A percentile compares a stretch with the other conserved stretches of the same genome.
phyloP scores from a whole-genome alignment of 2,797 vertebrate genomes.

The Capromys pilorides region DNA sequence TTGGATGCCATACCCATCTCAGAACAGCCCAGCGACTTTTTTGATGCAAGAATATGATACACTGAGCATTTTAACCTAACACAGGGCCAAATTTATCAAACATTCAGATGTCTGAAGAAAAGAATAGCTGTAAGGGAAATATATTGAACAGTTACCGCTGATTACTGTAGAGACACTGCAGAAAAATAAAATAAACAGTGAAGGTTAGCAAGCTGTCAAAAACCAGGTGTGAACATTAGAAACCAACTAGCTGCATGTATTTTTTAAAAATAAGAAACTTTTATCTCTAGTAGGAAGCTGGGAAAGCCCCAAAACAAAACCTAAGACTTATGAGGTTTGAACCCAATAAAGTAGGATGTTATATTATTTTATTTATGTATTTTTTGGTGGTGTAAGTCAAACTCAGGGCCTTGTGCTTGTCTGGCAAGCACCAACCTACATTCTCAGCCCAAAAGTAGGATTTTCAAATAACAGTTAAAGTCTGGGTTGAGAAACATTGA shows the following conservation, averaged over 20 bases:
- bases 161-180: neutral
- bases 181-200: neutral
- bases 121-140: neutral
- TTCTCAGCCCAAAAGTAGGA: neutral
- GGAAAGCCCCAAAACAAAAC: neutral
- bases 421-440: neutral
- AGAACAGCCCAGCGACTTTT: neutral
- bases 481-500: neutral
- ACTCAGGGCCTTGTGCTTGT: neutral
- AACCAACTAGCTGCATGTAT: neutral
- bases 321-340: neutral
- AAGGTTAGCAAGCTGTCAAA: neutral
- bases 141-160: neutral
- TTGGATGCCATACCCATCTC: neutral
- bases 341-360: neutral
- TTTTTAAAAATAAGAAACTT: neutral
- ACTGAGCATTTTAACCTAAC: neutral
- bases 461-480: neutral
- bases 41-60: neutral
- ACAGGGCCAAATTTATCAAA: neutral
- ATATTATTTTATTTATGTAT: neutral
- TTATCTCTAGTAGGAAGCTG: neutral
- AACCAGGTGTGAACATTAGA: neutral
- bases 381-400: neutral
- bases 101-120: neutral